Conservation (phyloP, 2,113 vertebrate species). For the Mormyrus lacerda region DNA sequence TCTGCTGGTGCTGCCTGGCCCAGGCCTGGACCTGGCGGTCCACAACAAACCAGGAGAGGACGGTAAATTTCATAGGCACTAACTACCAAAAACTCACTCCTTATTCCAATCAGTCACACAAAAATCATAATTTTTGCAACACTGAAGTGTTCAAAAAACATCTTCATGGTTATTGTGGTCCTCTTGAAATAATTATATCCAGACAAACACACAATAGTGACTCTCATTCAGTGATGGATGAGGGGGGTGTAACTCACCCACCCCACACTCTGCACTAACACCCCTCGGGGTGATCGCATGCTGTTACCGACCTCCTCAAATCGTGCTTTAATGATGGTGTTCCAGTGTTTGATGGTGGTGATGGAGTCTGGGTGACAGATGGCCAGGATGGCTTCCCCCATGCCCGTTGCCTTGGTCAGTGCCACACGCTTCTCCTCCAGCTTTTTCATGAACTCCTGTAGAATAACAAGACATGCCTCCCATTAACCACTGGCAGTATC, state of each 20-base stretch:
- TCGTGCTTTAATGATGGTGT: conserved; percentile 94
- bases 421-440: conserved; percentile 85
- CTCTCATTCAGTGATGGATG: not conserved
- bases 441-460: conserved; percentile 90
- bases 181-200: not conserved
- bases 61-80: not conserved
- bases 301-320: conserved; percentile 86
- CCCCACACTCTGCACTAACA: not conserved
- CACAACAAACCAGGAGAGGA: not conserved
- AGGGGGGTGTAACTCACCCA: not conserved
- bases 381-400: conserved; percentile 86
- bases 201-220: not conserved
- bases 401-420: conserved; percentile 76
- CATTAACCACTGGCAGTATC: conserved; percentile 31
- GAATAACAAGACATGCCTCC: conserved; percentile 29
- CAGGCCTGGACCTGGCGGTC: conserved; percentile 81
- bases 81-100: not conserved
- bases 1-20: conserved; percentile 90
- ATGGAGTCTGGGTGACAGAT: conserved; percentile 96
- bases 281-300: not conserved
- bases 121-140: not conserved
- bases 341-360: conserved; percentile 98
- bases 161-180: not conserved
- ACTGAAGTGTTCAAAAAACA: not conserved
- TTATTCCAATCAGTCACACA: not conserved